A percentile compares a stretch with the other conserved stretches of the same genome.
Evolutionary conservation across 2,888 invertebrate species (phyloP).

Genomic region (Apamea monoglypha): DNA sequence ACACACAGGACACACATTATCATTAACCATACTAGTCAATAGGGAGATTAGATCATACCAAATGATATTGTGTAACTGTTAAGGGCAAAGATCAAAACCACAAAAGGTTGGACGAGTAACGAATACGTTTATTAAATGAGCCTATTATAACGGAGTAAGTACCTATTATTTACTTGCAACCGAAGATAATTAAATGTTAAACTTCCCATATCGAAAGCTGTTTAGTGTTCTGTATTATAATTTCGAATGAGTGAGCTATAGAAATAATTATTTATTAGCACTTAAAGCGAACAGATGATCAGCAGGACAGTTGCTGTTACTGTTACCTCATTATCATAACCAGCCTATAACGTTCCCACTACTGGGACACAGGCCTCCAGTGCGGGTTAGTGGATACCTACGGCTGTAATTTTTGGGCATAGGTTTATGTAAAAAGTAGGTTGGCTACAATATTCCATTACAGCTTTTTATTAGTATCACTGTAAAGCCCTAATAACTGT

Average conservation of each 20-base stretch:
- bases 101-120: conserved; percentile 52
- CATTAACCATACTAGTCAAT: conserved; percentile 14
- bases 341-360: not conserved
- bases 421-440: not conserved
- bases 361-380: not conserved
- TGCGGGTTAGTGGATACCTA: not conserved
- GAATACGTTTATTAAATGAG: conserved; percentile 44
- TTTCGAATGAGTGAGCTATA: not conserved
- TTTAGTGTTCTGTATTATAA: not conserved
- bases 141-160: conserved; percentile 26
- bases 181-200: conserved; percentile 33
- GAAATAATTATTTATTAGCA: not conserved
- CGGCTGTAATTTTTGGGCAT: not conserved
- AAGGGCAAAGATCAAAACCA: conserved; percentile 44
- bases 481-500: not conserved
- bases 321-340: not conserved
- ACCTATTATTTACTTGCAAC: conserved; percentile 32
- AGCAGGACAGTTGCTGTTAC: not conserved
- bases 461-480: not conserved
- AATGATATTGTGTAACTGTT: conserved; percentile 38
- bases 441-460: not conserved
- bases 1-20: conserved; percentile 9
- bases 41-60: conserved; percentile 31
- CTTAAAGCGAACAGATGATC: not conserved
- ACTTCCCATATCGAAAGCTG: conserved; percentile 8